Conservation (phyloP, 1,140 invertebrate genomes). For the Cherax quadricarinatus region DNA sequence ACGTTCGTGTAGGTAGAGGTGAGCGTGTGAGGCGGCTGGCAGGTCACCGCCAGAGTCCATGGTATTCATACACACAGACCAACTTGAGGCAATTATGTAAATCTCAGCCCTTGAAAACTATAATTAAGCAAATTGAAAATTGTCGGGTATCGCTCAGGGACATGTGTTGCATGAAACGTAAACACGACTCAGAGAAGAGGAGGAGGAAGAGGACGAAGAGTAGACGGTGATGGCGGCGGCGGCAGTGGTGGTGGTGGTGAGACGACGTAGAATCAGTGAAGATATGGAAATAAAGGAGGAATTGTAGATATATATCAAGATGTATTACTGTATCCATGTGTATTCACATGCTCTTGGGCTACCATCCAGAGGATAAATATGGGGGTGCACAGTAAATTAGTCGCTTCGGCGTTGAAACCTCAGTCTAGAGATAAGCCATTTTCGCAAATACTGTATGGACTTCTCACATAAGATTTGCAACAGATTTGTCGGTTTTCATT, state of each 20-base stretch:
- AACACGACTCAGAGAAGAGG: neutral
- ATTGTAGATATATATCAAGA: too few relatives aligned
- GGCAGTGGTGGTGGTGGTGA: neutral
- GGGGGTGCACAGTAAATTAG: too few relatives aligned
- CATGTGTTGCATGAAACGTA: constrained; percentile 44
- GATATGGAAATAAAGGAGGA: neutral
- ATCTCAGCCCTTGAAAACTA: constrained; percentile 47
- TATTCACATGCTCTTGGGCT: too few relatives aligned
- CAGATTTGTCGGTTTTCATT: too few relatives aligned
- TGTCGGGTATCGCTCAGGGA: constrained; percentile 49
- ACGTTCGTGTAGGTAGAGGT: neutral
- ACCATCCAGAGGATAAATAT: too few relatives aligned
- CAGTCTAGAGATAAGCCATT: too few relatives aligned
- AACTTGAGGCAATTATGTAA: constrained; percentile 56
- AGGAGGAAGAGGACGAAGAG: neutral
- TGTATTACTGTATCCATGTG: too few relatives aligned
- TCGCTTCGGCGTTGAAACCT: too few relatives aligned
- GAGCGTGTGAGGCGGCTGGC: neutral
- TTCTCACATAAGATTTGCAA: too few relatives aligned
- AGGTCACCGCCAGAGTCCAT: neutral
- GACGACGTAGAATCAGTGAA: neutral
- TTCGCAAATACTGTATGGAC: too few relatives aligned
- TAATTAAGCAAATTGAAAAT: constrained; percentile 64
- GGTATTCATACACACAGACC: constrained; percentile 44
- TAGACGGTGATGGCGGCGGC: neutral